Base-by-base conservation (phyloP, 35 echinoderm and acorn worm genomes). In the Apostichopus californicus region DNA sequence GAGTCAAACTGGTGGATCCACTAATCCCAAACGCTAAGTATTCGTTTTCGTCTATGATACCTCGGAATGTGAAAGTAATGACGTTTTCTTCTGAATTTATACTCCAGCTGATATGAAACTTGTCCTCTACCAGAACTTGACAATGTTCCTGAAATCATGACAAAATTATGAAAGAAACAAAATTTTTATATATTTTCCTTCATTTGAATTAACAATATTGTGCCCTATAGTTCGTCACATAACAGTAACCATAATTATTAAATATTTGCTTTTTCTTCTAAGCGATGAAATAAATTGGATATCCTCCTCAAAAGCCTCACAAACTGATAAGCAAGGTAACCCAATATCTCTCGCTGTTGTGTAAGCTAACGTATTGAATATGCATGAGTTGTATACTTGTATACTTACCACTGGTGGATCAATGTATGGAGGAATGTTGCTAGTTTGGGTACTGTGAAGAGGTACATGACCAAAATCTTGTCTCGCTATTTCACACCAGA, bases 21-120 rank as follows among this genome's bases (percentile, higher is more conserved):
- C 96, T 98, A 7, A 92, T 63, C 5, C 96, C 94, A 86, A 98
- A 98, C n/a, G 92, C 82, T 82, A 98, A 86, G 77, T 98, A 98
- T n/a, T 90, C 80, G 1, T 61, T 80, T 24, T 68, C 57, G 9
- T 87, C 81, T 1, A 96, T 77, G 53, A 64, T 65, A 18, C 87
- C 94, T 78, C 75, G 63, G 34, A 89, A 85, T n/a, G 81, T 85
- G 6, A 85, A 7, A 60, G 52, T 34, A 59, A 85, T 85, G 8
- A 22, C 58, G 52, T 85, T 24, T 1, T 17, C 24, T 24, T 2
- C 55, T n/a, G 55, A 56, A 22, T 78, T 79, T 5, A 94, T 55
- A 9, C 20, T 73, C 96, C 96, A 97, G 4, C 86, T 90, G 3
- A 97, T 93, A 52, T 97, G 96, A 56, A 91, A 97, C 17, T 63